Base-by-base conservation (phyloP, 2,888 invertebrate genomes). In the Mellilla xanthometata region DNA sequence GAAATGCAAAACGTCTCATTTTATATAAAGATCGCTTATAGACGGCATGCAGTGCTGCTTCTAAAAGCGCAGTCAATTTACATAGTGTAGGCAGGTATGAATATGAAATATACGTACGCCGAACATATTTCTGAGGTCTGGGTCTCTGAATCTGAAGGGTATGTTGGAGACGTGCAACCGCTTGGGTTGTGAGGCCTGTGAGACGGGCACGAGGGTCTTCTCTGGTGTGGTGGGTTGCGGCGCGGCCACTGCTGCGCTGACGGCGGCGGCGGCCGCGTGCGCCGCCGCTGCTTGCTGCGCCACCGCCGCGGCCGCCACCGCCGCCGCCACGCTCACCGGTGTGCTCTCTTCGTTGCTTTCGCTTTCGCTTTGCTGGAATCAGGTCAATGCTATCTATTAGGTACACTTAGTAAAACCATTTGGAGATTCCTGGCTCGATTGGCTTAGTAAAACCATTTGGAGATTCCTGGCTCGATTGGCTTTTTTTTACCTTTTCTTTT, bases 161-260 rank as follows among this genome's bases (percentile, higher is more conserved):
- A 99, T 99, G 92, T 99, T 99, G 77, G 98, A 99, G 79, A 99
- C 99, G 89, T 99, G 99, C 68, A 99, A 93, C 78, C 99, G 93
- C 88, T 99, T 99, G 66, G 96, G 97, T 81, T 96, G 96, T 12
- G 86, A 85, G 26, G 78, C 85, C 60, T 87, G 88, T 27, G 87
- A 81, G 59, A 87, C 85, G 33, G 88, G 85, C 52, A 91, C 92
- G 62, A 93, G 89, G 34, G 75, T 70, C 54, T 90, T 89, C 65
- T 90, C 85, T 35, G 91, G 84, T 32, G 81, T 59, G 76, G 81
- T 58, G 70, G 48, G 76, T 62, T 52, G 81, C 65, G 63, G 72
- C 35, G 47, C 74, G 61, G 70, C 70, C 51, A 69, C 78, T 33
- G 65, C 72, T 28, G 69, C 74, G 31, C 10, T 8, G 4, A 76